Evolutionary conservation across 2,888 invertebrate genomes (phyloP).

Genomic region (Saturnia pavonia): DNA sequence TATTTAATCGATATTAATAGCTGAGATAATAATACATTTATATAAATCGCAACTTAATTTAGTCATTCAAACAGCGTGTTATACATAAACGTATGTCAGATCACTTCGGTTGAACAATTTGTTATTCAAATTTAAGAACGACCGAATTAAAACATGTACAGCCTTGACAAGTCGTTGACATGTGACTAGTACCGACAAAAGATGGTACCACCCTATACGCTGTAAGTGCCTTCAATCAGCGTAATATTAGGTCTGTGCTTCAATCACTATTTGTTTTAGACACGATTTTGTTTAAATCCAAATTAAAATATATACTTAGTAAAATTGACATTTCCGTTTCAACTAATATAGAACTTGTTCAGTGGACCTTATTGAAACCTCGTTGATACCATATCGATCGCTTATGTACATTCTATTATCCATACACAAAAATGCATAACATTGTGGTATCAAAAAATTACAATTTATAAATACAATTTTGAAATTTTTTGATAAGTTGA

Average conservation of each 20-base stretch:
- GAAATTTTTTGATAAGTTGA: too few species aligned
- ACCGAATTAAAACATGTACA: conserved; percentile 42
- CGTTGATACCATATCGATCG: too few species aligned
- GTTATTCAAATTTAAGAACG: conserved; percentile 51
- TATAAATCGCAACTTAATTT: conserved; percentile 30
- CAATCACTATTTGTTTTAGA: not conserved
- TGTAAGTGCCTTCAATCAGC: not conserved
- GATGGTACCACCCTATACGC: conserved; percentile 32
- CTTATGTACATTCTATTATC: too few species aligned
- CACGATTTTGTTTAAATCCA: not conserved
- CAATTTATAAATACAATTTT: too few species aligned
- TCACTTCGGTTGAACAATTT: conserved; percentile 46
- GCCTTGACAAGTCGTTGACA: conserved; percentile 49
- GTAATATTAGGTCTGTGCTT: too few species aligned
- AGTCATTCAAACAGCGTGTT: conserved; percentile 35
- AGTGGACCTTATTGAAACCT: too few species aligned
- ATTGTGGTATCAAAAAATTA: too few species aligned
- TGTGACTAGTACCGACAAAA: conserved; percentile 41
- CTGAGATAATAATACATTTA: conserved; percentile 9
- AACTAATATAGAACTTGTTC: not conserved
- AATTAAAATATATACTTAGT: not conserved
- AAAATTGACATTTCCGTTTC: not conserved
- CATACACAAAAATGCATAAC: too few species aligned
- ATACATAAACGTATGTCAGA: conserved; percentile 32
- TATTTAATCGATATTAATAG: conserved; percentile 40